phyloP scores from a whole-genome alignment of 2,888 invertebrate species.

The Hemicrepidius hirtus region DNA sequence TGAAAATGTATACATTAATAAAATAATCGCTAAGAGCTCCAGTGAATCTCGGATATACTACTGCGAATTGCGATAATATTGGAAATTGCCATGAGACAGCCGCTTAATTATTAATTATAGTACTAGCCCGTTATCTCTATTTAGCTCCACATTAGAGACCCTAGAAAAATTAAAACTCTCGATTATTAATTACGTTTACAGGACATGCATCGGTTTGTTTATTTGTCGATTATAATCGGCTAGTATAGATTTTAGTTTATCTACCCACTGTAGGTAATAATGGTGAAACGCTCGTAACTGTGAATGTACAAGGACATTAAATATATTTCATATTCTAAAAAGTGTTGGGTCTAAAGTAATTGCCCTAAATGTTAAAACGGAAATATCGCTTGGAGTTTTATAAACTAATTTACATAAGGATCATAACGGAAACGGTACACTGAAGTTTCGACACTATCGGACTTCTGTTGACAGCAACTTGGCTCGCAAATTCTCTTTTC shows the following conservation, averaged over 20 bases:
- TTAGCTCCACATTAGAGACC: background rate
- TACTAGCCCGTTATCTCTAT: constrained; percentile 16
- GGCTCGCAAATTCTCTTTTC: background rate
- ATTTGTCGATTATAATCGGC: background rate
- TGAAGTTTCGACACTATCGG: constrained; percentile 12
- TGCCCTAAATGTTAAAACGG: constrained; percentile 1
- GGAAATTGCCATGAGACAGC: background rate
- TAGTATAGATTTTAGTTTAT: too few relatives aligned
- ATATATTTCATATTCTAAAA: background rate
- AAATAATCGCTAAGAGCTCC: background rate
- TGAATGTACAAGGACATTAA: too few relatives aligned
- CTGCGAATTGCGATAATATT: constrained; percentile 1
- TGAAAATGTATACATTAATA: background rate
- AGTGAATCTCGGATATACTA: background rate
- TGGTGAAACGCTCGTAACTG: too few relatives aligned
- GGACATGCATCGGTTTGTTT: background rate
- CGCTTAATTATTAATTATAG: constrained; percentile 10
- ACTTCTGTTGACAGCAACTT: constrained; percentile 7
- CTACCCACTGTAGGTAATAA: too few relatives aligned
- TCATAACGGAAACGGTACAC: constrained; percentile 4
- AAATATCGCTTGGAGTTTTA: background rate
- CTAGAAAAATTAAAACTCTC: constrained; percentile 8
- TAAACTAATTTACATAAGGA: constrained; percentile 4
- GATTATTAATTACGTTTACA: constrained; percentile 20
- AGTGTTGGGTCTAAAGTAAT: background rate